phyloP scores from a whole-genome alignment of 1,140 invertebrate genomes.

The Mizuhopecten yessoensis region DNA sequence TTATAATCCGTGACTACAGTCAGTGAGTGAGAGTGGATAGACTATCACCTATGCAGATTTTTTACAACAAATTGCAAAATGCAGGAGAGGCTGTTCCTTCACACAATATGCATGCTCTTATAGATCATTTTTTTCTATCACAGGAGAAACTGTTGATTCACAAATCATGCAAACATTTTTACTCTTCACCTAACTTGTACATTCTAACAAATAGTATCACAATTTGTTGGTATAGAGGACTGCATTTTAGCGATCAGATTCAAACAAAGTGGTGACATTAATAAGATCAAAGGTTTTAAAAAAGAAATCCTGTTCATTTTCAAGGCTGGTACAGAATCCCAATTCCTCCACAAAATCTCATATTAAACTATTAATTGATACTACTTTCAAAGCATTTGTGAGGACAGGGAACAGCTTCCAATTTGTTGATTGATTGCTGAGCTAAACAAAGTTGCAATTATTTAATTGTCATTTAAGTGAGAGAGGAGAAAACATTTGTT shows the following conservation, averaged over 20 bases:
- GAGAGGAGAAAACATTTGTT: not conserved
- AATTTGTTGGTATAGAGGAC: not conserved
- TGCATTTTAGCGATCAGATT: too few relatives aligned
- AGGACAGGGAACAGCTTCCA: not conserved
- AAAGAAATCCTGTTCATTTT: too few relatives aligned
- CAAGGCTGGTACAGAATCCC: too few relatives aligned
- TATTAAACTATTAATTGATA: not conserved
- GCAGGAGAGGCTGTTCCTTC: not conserved
- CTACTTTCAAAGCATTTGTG: not conserved
- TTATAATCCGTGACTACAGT: not conserved
- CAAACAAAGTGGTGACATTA: not conserved
- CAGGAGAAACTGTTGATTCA: not conserved
- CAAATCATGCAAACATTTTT: too few relatives aligned
- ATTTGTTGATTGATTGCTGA: not conserved
- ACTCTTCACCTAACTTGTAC: too few relatives aligned
- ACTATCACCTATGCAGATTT: conserved; percentile 11
- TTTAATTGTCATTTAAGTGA: not conserved
- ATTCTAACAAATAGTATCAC: not conserved
- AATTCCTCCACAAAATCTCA: not conserved
- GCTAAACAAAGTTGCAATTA: not conserved
- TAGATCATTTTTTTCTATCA: not conserved
- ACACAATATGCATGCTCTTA: not conserved
- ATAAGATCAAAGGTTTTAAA: not conserved
- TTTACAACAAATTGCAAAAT: conserved; percentile 27
- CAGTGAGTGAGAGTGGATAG: not conserved